Evolutionary conservation across 2,888 invertebrate species (phyloP).

Genomic region (Tenthredo scrophulariae): DNA sequence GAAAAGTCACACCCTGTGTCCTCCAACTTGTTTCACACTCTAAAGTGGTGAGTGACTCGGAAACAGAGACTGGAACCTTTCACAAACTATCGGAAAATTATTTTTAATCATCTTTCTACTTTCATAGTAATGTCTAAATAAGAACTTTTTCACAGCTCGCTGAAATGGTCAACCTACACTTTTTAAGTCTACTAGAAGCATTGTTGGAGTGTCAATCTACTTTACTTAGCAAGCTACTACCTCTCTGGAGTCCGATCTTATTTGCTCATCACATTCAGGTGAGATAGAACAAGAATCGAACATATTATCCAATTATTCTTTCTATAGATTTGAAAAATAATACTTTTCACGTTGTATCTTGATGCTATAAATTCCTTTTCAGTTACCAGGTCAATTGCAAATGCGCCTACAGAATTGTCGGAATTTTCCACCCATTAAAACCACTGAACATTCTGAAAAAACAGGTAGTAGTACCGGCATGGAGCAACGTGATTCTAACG

Average conservation of each 20-base stretch:
- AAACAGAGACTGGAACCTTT: not conserved
- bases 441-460: slow-evolving; percentile 77
- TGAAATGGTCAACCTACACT: slow-evolving; percentile 98
- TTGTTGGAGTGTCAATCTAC: slow-evolving; percentile 97
- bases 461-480: slow-evolving; percentile 73
- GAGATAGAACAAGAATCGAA: slow-evolving; percentile 17
- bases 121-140: slow-evolving; percentile 22
- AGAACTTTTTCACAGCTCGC: slow-evolving; percentile 85
- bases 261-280: slow-evolving; percentile 94
- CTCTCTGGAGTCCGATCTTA: slow-evolving; percentile 97
- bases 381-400: slow-evolving; percentile 94
- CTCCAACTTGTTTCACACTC: slow-evolving; percentile 95
- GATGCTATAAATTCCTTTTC: slow-evolving; percentile 63
- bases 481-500: slow-evolving; percentile 78
- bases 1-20: slow-evolving; percentile 97
- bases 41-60: slow-evolving; percentile 86
- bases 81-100: not conserved
- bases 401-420: slow-evolving; percentile 93
- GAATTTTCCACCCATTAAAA: slow-evolving; percentile 86
- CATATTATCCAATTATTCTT: slow-evolving; percentile 30
- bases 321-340: not conserved
- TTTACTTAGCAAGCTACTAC: slow-evolving; percentile 93
- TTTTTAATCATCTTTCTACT: not conserved
- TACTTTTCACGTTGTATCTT: not conserved
- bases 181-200: slow-evolving; percentile 96